phyloP scores from a whole-genome alignment of 1,140 invertebrate species.

The Tenebrio molitor region DNA sequence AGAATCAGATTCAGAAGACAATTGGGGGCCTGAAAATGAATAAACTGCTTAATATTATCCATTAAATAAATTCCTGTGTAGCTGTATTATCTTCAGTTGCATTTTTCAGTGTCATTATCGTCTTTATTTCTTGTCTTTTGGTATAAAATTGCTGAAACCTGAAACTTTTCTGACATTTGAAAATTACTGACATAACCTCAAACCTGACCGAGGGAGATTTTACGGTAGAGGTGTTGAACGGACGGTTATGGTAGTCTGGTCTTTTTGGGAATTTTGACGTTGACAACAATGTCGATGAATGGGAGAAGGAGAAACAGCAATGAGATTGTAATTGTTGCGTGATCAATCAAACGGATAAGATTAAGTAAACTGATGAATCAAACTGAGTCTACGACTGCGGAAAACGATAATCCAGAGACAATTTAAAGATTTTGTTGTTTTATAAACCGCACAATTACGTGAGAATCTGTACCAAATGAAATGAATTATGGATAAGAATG shows the following conservation, averaged over 20 bases:
- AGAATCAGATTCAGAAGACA: too few relatives aligned
- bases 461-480: slow-evolving; percentile 48
- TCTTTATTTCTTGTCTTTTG: too few relatives aligned
- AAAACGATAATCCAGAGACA: background rate
- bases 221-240: background rate
- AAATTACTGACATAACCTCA: too few relatives aligned
- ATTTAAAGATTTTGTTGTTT: background rate
- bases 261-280: too few relatives aligned
- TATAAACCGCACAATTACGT: slow-evolving; percentile 13
- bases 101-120: too few relatives aligned
- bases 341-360: background rate
- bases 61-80: too few relatives aligned
- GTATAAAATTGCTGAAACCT: too few relatives aligned
- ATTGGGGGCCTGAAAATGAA: background rate
- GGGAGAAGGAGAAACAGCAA: background rate
- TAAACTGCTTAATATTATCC: too few relatives aligned
- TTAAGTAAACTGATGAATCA: background rate
- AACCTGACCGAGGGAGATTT: too few relatives aligned
- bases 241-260: background rate
- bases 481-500: slow-evolving; percentile 49
- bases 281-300: background rate
- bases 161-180: too few relatives aligned
- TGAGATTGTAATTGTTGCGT: background rate
- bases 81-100: too few relatives aligned
- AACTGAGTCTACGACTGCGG: background rate